Evolutionary conservation across 2,113 vertebrate species (phyloP).

Genomic region (Chaetorhynchus papuensis): DNA sequence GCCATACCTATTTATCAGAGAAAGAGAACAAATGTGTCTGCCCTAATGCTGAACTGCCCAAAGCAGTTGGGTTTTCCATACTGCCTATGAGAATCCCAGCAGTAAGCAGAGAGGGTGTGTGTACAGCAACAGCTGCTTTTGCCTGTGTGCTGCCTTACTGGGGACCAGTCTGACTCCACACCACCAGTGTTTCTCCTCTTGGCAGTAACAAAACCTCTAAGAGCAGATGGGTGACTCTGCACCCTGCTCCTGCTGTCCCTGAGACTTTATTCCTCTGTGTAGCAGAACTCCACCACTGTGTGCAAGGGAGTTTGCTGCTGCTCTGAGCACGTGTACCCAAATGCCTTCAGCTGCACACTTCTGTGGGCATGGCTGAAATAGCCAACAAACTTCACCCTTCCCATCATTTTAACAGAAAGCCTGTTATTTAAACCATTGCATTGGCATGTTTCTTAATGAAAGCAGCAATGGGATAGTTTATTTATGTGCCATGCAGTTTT

Average conservation of each 20-base stretch:
- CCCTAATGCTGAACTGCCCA: background rate
- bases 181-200: background rate
- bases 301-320: background rate
- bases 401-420: background rate
- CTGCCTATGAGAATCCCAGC: background rate
- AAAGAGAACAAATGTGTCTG: background rate
- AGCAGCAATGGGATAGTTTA: background rate
- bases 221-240: background rate
- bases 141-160: background rate
- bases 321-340: background rate
- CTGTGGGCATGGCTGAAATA: background rate
- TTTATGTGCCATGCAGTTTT: background rate
- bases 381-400: background rate
- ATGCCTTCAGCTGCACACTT: fast-evolving
- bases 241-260: background rate
- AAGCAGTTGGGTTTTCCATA: background rate
- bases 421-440: background rate
- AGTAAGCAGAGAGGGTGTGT: background rate
- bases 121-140: background rate
- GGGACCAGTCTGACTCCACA: background rate
- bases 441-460: background rate
- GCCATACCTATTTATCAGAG: background rate
- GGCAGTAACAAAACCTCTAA: background rate
- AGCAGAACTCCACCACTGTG: background rate
- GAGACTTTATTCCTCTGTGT: background rate